Evolutionary conservation across 1,140 invertebrate species (phyloP), one percentile per base, ranked within the genome.

Genomic region (Charaxes varanes): DNA sequence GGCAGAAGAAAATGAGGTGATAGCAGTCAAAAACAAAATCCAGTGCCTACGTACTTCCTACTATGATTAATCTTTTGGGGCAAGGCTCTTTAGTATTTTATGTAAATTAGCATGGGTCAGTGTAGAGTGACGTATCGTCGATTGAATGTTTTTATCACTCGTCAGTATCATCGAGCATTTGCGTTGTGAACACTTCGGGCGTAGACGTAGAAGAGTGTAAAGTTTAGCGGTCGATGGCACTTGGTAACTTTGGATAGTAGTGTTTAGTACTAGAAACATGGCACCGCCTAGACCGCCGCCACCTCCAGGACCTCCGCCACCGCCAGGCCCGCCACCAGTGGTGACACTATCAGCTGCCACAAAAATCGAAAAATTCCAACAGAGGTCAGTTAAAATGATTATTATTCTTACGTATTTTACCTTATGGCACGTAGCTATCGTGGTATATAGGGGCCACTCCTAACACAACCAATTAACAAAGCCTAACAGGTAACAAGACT

Each of bases 341-440:
- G 97, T 10, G 95, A 94, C 8, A 97, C 90, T 11, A 97, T 55
- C 40, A 96, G 87, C 92, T 93, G 82, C 0, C 35, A 5, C 1
- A 5, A n/a, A 40, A 17, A 19, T n/a, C n/a, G n/a, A n/a, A n/a
- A n/a, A n/a, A n/a, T n/a, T n/a, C n/a, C n/a, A n/a, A n/a, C n/a
- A n/a, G n/a, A n/a, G n/a, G n/a, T n/a, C n/a, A n/a, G n/a, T n/a
- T n/a, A n/a, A 3, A 8, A 26, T 14, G 8, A 17, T 31, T 14
- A 13, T 3, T 11, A 31, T 31, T 31, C 6, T 1, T 31, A 31
- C 6, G 14, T 16, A 14, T 14, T 16, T 15, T 17, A n/a, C n/a
- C n/a, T n/a, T n/a, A n/a, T n/a, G n/a, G n/a, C n/a, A n/a, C n/a
- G n/a, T n/a, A n/a, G n/a, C n/a, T n/a, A n/a, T n/a, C n/a, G n/a